phyloP scores from a whole-genome alignment of 1,140 invertebrate genomes.

The Homalodisca vitripennis region DNA sequence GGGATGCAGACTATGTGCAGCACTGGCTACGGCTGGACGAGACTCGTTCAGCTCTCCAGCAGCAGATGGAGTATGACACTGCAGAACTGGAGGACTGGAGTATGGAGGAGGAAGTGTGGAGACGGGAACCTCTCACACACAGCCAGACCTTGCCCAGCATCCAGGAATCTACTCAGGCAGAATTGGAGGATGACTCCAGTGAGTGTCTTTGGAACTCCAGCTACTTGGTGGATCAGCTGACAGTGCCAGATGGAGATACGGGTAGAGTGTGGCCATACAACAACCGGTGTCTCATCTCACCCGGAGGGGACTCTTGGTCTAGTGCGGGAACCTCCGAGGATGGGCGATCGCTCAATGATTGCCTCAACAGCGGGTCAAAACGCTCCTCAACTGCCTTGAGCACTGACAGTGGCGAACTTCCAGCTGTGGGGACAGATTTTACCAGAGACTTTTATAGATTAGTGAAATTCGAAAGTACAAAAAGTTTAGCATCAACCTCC shows the following conservation, averaged over 20 bases:
- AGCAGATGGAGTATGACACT: constrained; percentile 70
- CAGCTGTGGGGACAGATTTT: constrained; percentile 70
- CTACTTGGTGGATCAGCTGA: constrained; percentile 47
- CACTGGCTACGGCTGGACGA: constrained; percentile 71
- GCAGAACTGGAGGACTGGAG: constrained; percentile 79
- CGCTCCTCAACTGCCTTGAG: constrained; percentile 66
- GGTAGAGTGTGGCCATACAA: constrained; percentile 26
- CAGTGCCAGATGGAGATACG: no score
- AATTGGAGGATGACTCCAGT: constrained; percentile 48
- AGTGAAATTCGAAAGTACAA: constrained; percentile 76
- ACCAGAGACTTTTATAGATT: constrained; percentile 74
- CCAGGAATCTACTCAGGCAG: constrained; percentile 30
- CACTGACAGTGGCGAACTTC: constrained; percentile 61
- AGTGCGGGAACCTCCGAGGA: constrained; percentile 52
- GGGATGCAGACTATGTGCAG: constrained; percentile 71
- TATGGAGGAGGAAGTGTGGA: constrained; percentile 46
- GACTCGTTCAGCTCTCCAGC: constrained; percentile 61
- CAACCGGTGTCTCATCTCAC: constrained; percentile 48
- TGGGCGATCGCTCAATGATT: constrained; percentile 47
- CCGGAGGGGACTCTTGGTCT: constrained; percentile 61
- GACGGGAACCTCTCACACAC: constrained; percentile 20
- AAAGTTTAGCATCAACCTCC: constrained; percentile 73
- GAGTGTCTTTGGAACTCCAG: constrained; percentile 72
- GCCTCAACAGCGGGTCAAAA: constrained; percentile 51
- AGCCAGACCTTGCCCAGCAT: constrained; percentile 35